Conservation (phyloP, 35 echinoderm and acorn worm species). For the Apostichopus californicus region DNA sequence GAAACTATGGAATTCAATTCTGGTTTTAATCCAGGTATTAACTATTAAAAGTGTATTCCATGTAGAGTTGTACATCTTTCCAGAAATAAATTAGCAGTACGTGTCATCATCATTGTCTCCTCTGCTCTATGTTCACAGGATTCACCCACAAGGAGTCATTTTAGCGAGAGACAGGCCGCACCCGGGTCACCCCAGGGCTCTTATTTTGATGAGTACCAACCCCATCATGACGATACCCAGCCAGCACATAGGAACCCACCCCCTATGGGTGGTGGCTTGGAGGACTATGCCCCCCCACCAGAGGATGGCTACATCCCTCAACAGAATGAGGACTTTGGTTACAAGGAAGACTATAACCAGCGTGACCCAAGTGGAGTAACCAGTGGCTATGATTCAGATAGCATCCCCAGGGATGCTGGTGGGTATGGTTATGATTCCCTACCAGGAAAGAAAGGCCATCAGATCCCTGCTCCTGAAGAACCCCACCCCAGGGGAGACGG, state of each 20-base stretch:
- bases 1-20: too few relatives aligned
- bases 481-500: not conserved
- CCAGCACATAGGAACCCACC: slow-evolving; percentile 21
- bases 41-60: too few relatives aligned
- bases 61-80: too few relatives aligned
- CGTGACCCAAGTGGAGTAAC: slow-evolving; percentile 35
- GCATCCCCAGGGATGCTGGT: not conserved
- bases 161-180: not conserved
- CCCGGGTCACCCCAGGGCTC: slow-evolving; percentile 6
- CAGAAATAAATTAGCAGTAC: too few relatives aligned
- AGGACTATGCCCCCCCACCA: slow-evolving; percentile 10
- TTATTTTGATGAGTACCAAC: not conserved
- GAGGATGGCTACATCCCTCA: slow-evolving; percentile 14
- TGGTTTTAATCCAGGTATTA: too few relatives aligned
- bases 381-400: slow-evolving; percentile 54
- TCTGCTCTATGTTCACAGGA: not conserved
- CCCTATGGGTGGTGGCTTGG: not conserved
- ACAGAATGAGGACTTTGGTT: slow-evolving; percentile 37
- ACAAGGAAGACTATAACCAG: slow-evolving; percentile 43
- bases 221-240: not conserved
- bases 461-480: not conserved
- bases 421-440: slow-evolving; percentile 41
- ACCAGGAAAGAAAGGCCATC: not conserved
- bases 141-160: slow-evolving; percentile 36
- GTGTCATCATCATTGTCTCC: too few relatives aligned